Evolutionary conservation across 2,888 invertebrate genomes (phyloP).

Genomic region (Cerceris ruficornis): DNA sequence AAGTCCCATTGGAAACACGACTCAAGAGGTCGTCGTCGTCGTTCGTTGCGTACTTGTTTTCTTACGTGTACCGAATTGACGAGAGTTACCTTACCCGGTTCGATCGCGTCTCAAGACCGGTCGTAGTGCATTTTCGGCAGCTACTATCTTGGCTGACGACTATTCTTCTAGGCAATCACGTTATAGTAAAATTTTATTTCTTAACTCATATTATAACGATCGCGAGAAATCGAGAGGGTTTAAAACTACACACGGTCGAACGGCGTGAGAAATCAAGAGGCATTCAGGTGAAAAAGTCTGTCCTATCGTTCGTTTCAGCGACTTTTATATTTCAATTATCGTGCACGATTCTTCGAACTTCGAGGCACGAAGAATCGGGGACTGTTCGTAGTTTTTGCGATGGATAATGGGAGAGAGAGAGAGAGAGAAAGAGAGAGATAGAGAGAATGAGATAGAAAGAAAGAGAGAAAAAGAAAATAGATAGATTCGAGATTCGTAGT

Average conservation of each 20-base stretch:
- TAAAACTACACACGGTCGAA: conserved; percentile 35
- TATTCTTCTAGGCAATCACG: conserved; percentile 73
- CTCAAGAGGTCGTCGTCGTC: background rate
- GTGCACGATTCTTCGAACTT: background rate
- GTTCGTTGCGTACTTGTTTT: conserved; percentile 8
- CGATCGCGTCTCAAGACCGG: conserved; percentile 46
- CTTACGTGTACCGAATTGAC: conserved; percentile 26
- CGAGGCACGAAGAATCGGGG: background rate
- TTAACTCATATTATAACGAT: conserved; percentile 51
- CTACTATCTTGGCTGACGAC: conserved; percentile 50
- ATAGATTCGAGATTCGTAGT: too few species aligned
- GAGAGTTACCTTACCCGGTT: conserved; percentile 37
- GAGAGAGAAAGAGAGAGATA: too few species aligned
- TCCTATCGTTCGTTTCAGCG: conserved; percentile 14
- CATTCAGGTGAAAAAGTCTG: conserved; percentile 1
- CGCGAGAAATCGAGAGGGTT: conserved; percentile 6
- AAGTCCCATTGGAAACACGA: background rate
- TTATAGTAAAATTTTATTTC: conserved; percentile 74
- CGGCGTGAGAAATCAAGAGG: conserved; percentile 59
- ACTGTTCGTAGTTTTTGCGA: background rate
- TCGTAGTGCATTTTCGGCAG: conserved; percentile 61
- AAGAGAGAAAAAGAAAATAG: too few species aligned
- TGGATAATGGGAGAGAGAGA: background rate
- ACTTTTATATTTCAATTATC: conserved; percentile 11
- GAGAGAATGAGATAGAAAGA: too few species aligned